Evolutionary conservation across 2,113 vertebrate genomes (phyloP).

Genomic region (Lagopus leucura): DNA sequence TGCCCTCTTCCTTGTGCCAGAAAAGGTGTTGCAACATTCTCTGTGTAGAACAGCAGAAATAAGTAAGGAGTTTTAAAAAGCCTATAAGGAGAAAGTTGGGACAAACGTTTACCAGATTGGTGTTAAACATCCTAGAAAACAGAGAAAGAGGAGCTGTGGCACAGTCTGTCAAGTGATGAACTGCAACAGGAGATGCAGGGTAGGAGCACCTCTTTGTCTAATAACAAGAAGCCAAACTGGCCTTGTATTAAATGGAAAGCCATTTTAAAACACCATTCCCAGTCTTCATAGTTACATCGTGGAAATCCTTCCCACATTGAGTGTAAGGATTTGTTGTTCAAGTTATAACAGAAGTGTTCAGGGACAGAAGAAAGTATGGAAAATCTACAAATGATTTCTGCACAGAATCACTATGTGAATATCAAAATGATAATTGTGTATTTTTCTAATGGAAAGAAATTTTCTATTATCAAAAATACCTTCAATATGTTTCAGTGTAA

Average conservation of each 20-base stretch:
- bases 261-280: background rate
- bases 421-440: background rate
- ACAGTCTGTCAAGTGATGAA: background rate
- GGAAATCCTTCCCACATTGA: background rate
- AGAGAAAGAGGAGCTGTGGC: background rate
- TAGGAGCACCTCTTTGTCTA: background rate
- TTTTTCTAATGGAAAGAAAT: background rate
- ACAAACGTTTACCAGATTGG: background rate
- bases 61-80: background rate
- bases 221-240: background rate
- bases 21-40: background rate
- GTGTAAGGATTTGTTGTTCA: background rate
- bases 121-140: background rate
- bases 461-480: background rate
- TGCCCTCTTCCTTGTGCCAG: background rate
- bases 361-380: background rate
- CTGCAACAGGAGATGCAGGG: background rate
- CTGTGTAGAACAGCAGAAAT: background rate
- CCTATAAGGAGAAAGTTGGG: background rate
- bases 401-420: background rate
- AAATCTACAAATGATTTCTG: background rate
- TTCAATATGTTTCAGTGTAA: background rate
- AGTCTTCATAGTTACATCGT: background rate
- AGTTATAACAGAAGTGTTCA: background rate
- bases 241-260: background rate